Percentiles rank a stretch among this genome's conserved stretches.
Conservation (phyloP, 2,113 vertebrate genomes). For the Bubo scandiacus region DNA sequence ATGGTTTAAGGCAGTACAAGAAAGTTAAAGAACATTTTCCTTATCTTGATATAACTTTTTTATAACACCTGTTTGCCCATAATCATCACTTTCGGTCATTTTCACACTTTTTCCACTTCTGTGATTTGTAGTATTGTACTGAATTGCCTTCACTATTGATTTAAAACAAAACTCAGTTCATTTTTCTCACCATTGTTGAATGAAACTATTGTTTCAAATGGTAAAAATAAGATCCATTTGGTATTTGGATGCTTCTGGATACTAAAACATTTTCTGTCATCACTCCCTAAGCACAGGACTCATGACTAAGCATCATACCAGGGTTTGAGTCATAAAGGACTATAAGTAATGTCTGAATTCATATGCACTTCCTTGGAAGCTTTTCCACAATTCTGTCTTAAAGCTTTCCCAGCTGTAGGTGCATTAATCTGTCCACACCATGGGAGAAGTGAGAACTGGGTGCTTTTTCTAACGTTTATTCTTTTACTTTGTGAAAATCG, state of each 20-base stretch:
- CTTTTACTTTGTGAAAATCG: background rate
- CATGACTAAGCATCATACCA: background rate
- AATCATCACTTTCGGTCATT: background rate
- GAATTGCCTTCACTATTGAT: background rate
- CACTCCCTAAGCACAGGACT: background rate
- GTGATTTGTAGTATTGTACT: background rate
- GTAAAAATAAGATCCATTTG: background rate
- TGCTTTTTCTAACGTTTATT: background rate
- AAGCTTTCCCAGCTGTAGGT: background rate
- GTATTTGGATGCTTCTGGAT: conserved; percentile 22
- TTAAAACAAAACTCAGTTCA: background rate
- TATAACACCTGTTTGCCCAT: background rate
- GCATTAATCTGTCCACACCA: background rate
- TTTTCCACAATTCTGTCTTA: background rate
- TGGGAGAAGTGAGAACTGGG: background rate
- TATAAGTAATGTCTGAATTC: conserved; percentile 12
- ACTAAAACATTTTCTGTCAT: background rate
- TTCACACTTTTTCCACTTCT: background rate
- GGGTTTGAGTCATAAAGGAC: background rate
- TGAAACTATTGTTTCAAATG: background rate
- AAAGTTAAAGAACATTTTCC: background rate
- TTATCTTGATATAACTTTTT: background rate
- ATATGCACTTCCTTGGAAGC: background rate
- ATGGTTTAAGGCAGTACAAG: background rate
- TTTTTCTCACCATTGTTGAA: conserved; percentile 1